These are phyloP conservation scores for Camponotus floridanus DNA, from an alignment of 1,140 invertebrate species.

Conservation along the genomic window DNA sequence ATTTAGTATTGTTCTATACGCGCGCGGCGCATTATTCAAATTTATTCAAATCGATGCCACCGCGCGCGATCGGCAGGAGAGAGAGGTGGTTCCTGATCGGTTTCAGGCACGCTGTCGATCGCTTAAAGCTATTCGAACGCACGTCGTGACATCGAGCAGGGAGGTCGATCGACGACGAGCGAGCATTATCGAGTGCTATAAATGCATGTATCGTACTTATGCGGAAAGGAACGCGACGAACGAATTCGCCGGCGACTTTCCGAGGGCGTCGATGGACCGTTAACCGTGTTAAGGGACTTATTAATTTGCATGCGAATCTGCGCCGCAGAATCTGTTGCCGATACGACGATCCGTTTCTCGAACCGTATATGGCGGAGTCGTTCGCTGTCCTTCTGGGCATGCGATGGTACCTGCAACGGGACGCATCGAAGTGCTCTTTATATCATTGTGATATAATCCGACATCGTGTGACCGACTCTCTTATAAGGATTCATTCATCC, in stretches of 20 bases:
- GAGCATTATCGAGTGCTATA: neutral
- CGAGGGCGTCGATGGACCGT: slow-evolving; percentile 67
- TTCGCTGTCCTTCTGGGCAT: slow-evolving; percentile 13
- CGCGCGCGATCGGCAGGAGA: slow-evolving; percentile 30
- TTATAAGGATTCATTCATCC: slow-evolving; percentile 74
- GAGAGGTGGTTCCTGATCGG: slow-evolving; percentile 22
- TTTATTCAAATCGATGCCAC: slow-evolving; percentile 79
- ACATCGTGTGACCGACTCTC: slow-evolving; percentile 55
- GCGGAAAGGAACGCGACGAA: neutral
- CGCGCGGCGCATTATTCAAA: slow-evolving; percentile 79
- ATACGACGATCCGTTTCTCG: slow-evolving; percentile 31
- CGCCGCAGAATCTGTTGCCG: slow-evolving; percentile 4
- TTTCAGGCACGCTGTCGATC: neutral
- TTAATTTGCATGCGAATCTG: slow-evolving; percentile 74
- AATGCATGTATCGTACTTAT: neutral
- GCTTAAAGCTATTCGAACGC: slow-evolving; percentile 9
- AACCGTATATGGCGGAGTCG: slow-evolving; percentile 69
- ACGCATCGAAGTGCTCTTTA: slow-evolving; percentile 74
- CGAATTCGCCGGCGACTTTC: slow-evolving; percentile 32
- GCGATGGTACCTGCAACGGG: slow-evolving; percentile 11
- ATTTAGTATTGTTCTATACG: slow-evolving; percentile 78
- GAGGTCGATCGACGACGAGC: slow-evolving; percentile 26
- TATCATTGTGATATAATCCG: slow-evolving; percentile 68
- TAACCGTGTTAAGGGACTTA: slow-evolving; percentile 62
- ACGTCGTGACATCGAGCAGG: neutral